These are phyloP conservation scores for Ashinkailepas kermadecensis DNA, from an alignment of 2,888 invertebrate species.

Conservation along the genomic window DNA sequence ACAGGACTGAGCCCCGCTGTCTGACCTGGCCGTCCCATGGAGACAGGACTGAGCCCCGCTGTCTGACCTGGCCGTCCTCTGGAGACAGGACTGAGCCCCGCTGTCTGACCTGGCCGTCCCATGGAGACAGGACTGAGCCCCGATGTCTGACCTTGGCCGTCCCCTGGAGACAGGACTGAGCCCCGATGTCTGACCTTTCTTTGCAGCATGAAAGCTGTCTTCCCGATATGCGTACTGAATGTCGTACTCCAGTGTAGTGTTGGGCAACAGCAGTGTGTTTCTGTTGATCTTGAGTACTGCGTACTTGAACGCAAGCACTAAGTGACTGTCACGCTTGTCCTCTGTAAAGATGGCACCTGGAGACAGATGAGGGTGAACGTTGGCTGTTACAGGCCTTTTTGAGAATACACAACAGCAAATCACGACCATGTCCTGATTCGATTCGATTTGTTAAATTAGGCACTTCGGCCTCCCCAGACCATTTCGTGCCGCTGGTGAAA, in stretches of 20 bases:
- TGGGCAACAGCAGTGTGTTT: constrained; percentile 69
- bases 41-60: too few species aligned
- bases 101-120: too few species aligned
- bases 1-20: too few species aligned
- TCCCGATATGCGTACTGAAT: constrained; percentile 81
- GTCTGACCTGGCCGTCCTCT: too few species aligned
- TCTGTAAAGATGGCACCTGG: constrained; percentile 44
- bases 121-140: too few species aligned
- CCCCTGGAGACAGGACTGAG: too few species aligned
- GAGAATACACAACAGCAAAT: neutral
- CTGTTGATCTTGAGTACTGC: constrained; percentile 89
- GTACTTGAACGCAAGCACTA: constrained; percentile 87
- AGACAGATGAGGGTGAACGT: neutral
- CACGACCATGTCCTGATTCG: neutral
- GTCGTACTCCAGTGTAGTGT: constrained; percentile 81
- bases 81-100: too few species aligned
- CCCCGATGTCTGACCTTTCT: constrained; percentile 60
- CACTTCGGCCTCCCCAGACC: too few species aligned
- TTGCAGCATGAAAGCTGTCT: constrained; percentile 84
- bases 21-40: too few species aligned
- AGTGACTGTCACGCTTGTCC: constrained; percentile 74
- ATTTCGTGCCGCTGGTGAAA: too few species aligned
- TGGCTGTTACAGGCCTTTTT: neutral
- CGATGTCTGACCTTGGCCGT: too few species aligned
- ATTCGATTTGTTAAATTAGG: neutral